phyloP scores from a whole-genome alignment of 2,113 vertebrate species.

The Odontophorus gujanensis region DNA sequence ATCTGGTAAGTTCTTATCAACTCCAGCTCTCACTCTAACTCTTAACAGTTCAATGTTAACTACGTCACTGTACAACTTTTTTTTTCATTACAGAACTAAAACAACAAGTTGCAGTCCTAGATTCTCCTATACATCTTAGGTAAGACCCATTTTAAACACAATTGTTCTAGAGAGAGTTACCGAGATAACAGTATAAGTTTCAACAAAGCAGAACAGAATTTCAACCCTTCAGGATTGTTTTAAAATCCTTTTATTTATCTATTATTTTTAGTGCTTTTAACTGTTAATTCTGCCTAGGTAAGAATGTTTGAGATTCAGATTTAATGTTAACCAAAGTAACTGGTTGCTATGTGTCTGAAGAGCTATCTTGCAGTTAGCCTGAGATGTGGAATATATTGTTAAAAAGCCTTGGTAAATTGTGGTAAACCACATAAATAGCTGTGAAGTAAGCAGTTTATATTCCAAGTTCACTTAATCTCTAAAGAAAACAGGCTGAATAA shows the following conservation, averaged over 20 bases:
- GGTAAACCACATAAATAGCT: background rate
- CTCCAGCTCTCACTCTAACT: background rate
- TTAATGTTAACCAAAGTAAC: background rate
- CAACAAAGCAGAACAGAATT: background rate
- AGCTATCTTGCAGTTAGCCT: background rate
- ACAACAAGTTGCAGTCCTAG: background rate
- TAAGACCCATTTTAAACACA: background rate
- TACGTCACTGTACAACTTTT: background rate
- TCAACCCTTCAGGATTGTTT: background rate
- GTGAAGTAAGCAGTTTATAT: background rate
- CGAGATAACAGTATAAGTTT: background rate
- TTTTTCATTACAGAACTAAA: background rate
- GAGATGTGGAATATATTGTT: background rate
- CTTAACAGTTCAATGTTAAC: background rate
- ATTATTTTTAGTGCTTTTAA: background rate
- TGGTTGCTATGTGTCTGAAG: accelerated
- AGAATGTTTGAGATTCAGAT: background rate
- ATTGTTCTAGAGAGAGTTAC: background rate
- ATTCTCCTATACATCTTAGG: background rate
- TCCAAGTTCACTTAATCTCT: constrained; percentile 9
- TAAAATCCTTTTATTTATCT: background rate
- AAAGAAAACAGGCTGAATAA: constrained; percentile 4
- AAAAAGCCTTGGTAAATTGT: background rate
- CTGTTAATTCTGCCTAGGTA: background rate
- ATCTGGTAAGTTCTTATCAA: background rate